Evolutionary conservation across 2,797 vertebrate species (phyloP).

Genomic region (Netta rufina): DNA sequence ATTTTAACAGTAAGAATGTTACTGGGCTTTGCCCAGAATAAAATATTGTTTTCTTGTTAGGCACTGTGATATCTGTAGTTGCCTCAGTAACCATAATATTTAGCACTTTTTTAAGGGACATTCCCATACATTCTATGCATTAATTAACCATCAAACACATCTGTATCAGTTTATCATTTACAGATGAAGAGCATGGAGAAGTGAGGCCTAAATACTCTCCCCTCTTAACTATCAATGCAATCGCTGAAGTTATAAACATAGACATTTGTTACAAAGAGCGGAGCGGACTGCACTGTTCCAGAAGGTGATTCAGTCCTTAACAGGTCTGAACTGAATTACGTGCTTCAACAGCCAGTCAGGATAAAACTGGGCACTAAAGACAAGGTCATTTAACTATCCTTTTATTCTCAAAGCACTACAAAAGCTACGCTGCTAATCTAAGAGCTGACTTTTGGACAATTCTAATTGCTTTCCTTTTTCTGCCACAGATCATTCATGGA

Average conservation of each 20-base stretch:
- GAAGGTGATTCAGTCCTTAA: background rate
- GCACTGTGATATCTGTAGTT: background rate
- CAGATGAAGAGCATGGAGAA: background rate
- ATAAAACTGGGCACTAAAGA: background rate
- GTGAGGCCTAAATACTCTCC: background rate
- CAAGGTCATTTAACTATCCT: background rate
- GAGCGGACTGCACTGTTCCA: background rate
- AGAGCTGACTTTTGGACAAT: background rate
- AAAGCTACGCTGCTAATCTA: background rate
- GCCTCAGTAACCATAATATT: background rate
- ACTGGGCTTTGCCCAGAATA: background rate
- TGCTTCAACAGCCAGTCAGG: background rate
- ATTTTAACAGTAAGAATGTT: background rate
- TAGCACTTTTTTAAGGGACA: background rate
- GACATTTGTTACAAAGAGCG: rapidly evolving
- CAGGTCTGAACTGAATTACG: background rate
- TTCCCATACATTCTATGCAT: background rate
- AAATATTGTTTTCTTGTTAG: background rate
- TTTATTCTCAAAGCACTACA: background rate
- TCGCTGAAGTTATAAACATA: background rate
- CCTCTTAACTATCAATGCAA: background rate
- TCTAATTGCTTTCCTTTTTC: background rate
- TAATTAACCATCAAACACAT: background rate
- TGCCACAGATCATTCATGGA: background rate
- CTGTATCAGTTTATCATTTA: background rate